Conservation (phyloP, 1,140 invertebrate genomes). For the Conopomorpha cramerella region DNA sequence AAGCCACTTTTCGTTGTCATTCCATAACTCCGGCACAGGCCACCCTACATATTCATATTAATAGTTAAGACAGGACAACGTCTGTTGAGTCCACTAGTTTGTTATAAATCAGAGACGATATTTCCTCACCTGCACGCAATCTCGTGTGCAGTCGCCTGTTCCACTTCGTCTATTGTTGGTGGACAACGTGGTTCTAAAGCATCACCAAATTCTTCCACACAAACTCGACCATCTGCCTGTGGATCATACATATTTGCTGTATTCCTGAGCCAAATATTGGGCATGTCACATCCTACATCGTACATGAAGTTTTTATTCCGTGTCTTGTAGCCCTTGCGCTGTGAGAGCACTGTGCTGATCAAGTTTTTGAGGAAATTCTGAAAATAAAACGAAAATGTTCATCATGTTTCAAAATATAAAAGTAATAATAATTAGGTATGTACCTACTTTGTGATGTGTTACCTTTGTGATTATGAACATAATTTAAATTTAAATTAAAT, state of each 20-base stretch:
- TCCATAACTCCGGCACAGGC: no score
- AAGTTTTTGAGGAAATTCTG: conserved; percentile 76
- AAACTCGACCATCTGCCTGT: conserved; percentile 48
- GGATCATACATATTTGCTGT: conserved; percentile 49
- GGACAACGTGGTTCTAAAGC: conserved; percentile 48
- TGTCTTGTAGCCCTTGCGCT: conserved; percentile 73
- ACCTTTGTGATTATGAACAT: no score
- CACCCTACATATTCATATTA: no score
- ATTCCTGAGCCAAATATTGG: conserved; percentile 73
- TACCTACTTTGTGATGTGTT: no score
- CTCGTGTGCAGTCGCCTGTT: conserved; percentile 44
- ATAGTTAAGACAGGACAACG: no score
- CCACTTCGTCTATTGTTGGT: conserved; percentile 54
- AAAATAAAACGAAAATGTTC: conserved; percentile 8
- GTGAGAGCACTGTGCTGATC: conserved; percentile 71
- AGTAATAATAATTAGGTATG: no score
- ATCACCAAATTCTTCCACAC: conserved; percentile 55
- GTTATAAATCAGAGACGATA: no score
- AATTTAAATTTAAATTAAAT: no score
- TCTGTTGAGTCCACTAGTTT: no score
- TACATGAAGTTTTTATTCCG: conserved; percentile 71
- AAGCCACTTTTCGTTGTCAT: no score
- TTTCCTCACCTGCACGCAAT: conserved; percentile 54
- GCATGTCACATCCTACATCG: conserved; percentile 71
- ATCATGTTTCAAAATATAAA: no score